Evolutionary conservation across 2,113 vertebrate genomes (phyloP), one percentile per base, ranked within the genome.

Genomic region (Loxodonta africana): DNA sequence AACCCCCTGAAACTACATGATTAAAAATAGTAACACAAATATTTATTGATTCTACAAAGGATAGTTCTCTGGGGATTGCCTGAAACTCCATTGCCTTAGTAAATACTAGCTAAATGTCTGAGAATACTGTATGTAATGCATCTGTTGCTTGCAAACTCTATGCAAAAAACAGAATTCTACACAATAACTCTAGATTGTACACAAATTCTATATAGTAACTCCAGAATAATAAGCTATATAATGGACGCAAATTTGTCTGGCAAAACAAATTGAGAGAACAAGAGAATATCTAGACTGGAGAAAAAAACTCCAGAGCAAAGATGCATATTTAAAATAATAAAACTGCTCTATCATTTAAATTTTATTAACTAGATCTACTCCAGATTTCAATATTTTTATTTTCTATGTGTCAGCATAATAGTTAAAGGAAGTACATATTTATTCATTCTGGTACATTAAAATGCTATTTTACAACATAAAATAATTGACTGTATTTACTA

Each of bases 391-490:
- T 37, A 96, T 85, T 90, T 95, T 95, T 78, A 93, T 93, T 90
- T 96, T 96, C 74, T 89, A 88, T 57, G 95, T 95, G 94, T 57
- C 78, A 91, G 67, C 33, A 93, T 78, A 86, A 77, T 57, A 71
- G 48, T 63, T 91, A 84, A 84, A 82, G 41, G 23, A 93, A 96
- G 76, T 77, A 69, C 33, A 26, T 51, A 93, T 74, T 85, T 83
- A 95, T 76, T 94, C 41, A 95, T 23, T 78, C 18, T 86, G 53
- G 94, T 28, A 88, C 20, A 88, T 57, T 91, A 95, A 96, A 97
- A 96, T 90, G 23, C 8, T 85, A 94, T 94, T 81, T 95, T 95
- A 94, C 3, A 60, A 78, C n/a, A 96, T 83, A 60, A 95, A 93
- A 33, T 83, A 91, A 76, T 46, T 96, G 28, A 5, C 83, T 91